Percentiles rank a stretch among this genome's conserved stretches.
These are phyloP conservation scores for Helleia helle DNA, from an alignment of 2,888 invertebrate species.

Conservation along the genomic window DNA sequence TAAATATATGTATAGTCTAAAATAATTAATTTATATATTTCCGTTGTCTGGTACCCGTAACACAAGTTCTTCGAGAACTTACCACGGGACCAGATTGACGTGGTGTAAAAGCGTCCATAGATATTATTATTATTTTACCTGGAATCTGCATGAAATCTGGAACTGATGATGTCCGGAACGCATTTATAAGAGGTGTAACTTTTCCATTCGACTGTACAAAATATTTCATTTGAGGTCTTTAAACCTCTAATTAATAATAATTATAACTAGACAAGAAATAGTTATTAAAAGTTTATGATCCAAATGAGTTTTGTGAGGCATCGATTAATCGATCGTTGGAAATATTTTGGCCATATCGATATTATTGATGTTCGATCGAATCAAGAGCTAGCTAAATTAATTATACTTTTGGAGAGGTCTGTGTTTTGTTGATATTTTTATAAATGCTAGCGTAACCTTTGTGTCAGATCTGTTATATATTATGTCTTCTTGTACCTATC, in stretches of 20 bases:
- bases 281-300: not conserved
- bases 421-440: not conserved
- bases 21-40: no score
- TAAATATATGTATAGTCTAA: no score
- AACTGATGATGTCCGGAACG: no score
- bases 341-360: not conserved
- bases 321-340: not conserved
- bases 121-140: no score
- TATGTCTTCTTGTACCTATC: no score
- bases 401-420: not conserved
- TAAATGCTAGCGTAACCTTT: slow-evolving; percentile 1
- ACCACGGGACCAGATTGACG: no score
- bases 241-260: not conserved
- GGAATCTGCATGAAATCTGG: no score
- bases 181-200: no score
- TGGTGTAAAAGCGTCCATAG: no score
- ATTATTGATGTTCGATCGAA: not conserved
- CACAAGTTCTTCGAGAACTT: no score
- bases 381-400: slow-evolving; percentile 4
- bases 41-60: no score
- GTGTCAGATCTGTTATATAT: not conserved
- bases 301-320: not conserved
- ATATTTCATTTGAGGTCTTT: not conserved
- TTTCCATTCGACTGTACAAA: not conserved
- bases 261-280: not conserved